Base-by-base conservation (phyloP, 2,888 invertebrate species). In the Idaea aversata region DNA sequence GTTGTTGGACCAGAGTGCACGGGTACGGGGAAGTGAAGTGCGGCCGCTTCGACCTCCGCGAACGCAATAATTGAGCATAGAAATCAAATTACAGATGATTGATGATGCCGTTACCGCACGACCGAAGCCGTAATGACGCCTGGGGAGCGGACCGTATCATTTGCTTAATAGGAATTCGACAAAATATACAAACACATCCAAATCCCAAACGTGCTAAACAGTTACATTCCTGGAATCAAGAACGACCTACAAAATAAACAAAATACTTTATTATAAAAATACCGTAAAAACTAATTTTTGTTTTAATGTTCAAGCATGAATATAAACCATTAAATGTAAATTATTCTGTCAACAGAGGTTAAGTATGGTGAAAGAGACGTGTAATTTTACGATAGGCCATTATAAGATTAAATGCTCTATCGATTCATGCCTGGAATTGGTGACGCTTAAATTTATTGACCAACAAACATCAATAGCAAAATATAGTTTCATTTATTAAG, bases 81-180 rank as follows among this genome's bases (percentile, higher is more conserved):
- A 92, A 93, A 93, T 92, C 92, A 91, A 92, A 93, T 93, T 91
- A 92, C 88, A 87, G 90, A 91, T 88, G 92, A 93, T 93, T 91
- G 92, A 92, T 88, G 90, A 91, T 91, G 85, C 92, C 92, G 93
- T 92, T 93, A 91, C 85, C 73, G 90, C 90, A 91, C 90, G 89
- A 88, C 85, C 82, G 84, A 82, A 87, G 90, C 88, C 86, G 87
- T 91, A 90, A 87, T 86, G 88, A 87, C 87, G 86, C 85, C 83
- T 79, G 83, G 77, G 80, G 86, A 86, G 78, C 83, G 81, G 83
- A 88, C 85, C 88, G 86, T 89, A 88, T 88, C 88, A 88, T 90
- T 90, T 90, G 86, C 86, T 82, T 90, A 85, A 88, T 87, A 86
- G 76, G 82, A 89, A 86, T 90, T 90, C 81, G 84, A 86, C 85